A percentile compares a stretch with the other conserved stretches of the same genome.
Conservation (phyloP, 2,113 vertebrate species). For the Cryptomyrus ogoouensis region DNA sequence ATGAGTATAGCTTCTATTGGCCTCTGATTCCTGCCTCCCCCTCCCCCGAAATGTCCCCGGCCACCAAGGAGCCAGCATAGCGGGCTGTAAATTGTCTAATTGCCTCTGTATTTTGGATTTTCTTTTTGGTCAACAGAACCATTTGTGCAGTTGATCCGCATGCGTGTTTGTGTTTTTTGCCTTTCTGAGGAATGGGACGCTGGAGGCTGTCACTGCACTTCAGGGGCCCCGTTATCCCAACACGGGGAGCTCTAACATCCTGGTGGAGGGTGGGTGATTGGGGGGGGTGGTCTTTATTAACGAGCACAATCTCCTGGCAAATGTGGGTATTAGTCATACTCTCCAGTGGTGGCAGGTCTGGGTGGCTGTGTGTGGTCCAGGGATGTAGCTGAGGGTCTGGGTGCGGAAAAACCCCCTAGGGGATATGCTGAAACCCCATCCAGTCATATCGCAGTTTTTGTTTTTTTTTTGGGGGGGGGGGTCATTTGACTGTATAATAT, state of each 20-base stretch:
- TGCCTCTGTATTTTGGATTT: neutral
- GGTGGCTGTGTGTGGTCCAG: conserved; percentile 16
- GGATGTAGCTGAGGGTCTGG: neutral
- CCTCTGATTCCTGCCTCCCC: neutral
- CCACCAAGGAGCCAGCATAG: neutral
- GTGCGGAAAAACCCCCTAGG: neutral
- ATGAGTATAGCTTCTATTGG: neutral
- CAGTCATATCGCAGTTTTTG: neutral
- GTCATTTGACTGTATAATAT: neutral
- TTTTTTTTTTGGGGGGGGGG: neutral
- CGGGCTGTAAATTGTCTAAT: neutral
- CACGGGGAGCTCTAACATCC: neutral
- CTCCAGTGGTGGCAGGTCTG: conserved; percentile 22
- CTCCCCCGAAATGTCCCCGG: neutral
- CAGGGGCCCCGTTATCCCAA: neutral
- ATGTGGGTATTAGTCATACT: conserved; percentile 35
- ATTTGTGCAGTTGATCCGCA: neutral
- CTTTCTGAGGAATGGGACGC: conserved; percentile 25
- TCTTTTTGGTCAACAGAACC: neutral
- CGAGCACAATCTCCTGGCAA: conserved; percentile 22
- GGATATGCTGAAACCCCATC: neutral
- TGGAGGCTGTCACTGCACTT: neutral
- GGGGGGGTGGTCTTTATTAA: conserved; percentile 13
- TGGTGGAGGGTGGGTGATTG: neutral
- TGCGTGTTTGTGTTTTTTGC: neutral